Base-by-base conservation (phyloP, 2,797 vertebrate genomes). In the Sarcoramphus papa region DNA sequence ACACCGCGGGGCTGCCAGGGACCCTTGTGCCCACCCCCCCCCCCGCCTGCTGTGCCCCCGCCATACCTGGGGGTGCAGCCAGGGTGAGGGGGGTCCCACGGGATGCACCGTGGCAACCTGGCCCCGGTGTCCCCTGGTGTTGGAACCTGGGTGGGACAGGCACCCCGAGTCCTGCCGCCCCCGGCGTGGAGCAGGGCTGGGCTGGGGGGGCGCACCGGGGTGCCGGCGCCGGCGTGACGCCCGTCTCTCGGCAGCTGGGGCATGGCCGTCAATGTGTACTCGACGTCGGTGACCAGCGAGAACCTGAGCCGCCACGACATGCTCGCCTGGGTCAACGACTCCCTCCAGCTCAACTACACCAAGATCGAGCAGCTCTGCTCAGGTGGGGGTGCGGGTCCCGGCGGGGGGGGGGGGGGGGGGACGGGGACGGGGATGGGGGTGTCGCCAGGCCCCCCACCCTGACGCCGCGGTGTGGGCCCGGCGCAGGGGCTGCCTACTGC, bases 231-330 rank as follows among this genome's bases (percentile, higher is more conserved):
- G 2, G 8, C 20, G 48, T 93, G 79, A 97, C 62, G 10, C 24
- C 65, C 33, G 4, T 90, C 33, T 83, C 67, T 43, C 47, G 95
- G 97, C 92, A 98, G 98, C 98, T 98, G 98, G 98, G 99, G 98
- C 98, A 99, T 99, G 99, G 99, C 99, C 96, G 99, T 99, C 98
- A 99, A 99, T 98, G 99, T 99, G 97, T 98, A 99, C 98, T 99
- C 99, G 96, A 99, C 99, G 7, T 99, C 99, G 23, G 99, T 99
- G 98, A 99, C 98, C 95, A 99, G 98, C 85, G 99, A 99, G 97
- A 99, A 99, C 98, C 97, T 99, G 97, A 99, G 99, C 98, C 99
- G 99, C 72, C 99, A 99, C 98, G 99, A 99, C 94, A 99, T 99
- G 99, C 98, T 99, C 65, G 99, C 99, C 0, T 99, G 99, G 99